A percentile compares a stretch with the other conserved stretches of the same genome.
These are phyloP conservation scores for Spea bombifrons DNA, from an alignment of 2,113 vertebrate genomes.

Conservation along the genomic window DNA sequence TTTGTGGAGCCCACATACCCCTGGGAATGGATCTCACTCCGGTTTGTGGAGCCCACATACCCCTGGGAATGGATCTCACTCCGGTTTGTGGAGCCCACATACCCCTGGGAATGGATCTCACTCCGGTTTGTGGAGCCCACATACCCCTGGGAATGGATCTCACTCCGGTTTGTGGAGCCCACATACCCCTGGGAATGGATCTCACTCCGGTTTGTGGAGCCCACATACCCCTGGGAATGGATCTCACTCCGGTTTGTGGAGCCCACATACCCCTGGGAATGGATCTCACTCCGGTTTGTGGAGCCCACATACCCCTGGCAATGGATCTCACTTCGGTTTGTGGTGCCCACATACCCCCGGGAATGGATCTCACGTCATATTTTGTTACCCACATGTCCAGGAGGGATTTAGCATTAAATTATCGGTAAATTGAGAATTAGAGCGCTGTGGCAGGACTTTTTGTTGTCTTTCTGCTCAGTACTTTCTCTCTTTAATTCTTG, in stretches of 20 bases:
- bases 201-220: neutral
- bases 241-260: neutral
- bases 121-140: neutral
- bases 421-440: neutral
- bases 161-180: neutral
- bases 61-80: neutral
- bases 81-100: conserved; percentile 1
- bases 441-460: neutral
- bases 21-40: neutral
- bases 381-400: neutral
- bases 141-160: neutral
- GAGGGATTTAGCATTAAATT: neutral
- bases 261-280: neutral
- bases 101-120: conserved; percentile 4
- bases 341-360: neutral
- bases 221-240: neutral
- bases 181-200: neutral
- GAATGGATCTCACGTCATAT: neutral
- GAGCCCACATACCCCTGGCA: neutral
- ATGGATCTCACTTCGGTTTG: neutral
- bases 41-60: neutral
- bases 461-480: neutral
- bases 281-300: conserved; percentile 1
- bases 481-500: neutral
- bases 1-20: neutral